Percentiles rank a stretch among this genome's conserved stretches.
Conservation (phyloP, 2,113 vertebrate species). For the Pollimyrus isidori region DNA sequence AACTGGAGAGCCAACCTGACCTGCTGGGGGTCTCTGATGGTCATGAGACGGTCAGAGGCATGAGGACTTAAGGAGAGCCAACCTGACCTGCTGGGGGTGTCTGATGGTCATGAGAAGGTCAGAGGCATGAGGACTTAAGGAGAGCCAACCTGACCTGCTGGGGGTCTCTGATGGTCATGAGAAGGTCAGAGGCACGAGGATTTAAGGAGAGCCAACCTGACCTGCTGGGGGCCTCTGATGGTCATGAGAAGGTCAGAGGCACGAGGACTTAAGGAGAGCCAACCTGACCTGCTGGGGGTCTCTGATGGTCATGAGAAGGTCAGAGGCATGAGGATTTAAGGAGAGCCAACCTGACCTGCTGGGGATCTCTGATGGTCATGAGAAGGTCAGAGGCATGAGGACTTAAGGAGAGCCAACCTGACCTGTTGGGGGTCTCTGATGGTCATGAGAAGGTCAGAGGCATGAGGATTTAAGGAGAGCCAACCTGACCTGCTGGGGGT, state of each 20-base stretch:
- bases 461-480: conserved; percentile 14
- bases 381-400: background rate
- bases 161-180: conserved; percentile 46
- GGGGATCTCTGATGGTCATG: conserved; percentile 47
- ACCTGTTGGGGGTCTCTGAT: conserved; percentile 62
- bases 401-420: conserved; percentile 33
- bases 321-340: background rate
- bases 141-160: conserved; percentile 54
- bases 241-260: background rate
- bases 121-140: background rate
- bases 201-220: conserved; percentile 40
- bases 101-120: background rate
- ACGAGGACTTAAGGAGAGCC: conserved; percentile 14
- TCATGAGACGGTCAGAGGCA: background rate
- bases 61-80: conserved; percentile 20
- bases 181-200: background rate
- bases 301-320: background rate
- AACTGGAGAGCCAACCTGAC: too few species aligned
- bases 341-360: conserved; percentile 53
- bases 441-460: background rate
- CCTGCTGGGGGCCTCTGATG: conserved; percentile 59
- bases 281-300: conserved; percentile 64
- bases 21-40: too few species aligned
- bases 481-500: conserved; percentile 61
- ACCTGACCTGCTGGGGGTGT: conserved; percentile 61